Conservation (phyloP, 2,888 invertebrate genomes). For the Cerastis leucographa region DNA sequence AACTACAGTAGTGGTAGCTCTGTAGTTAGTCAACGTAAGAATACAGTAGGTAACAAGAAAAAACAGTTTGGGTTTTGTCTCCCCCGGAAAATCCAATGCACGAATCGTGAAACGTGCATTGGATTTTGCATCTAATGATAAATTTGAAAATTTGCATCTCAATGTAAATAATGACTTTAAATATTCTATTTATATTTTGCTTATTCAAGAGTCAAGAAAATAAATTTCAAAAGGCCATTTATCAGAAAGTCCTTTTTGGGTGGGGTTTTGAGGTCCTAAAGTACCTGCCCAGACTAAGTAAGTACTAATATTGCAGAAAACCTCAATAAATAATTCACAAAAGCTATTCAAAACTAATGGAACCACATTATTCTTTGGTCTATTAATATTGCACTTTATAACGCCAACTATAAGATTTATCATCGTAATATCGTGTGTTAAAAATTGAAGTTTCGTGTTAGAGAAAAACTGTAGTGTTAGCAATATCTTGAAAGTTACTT, state of each 20-base stretch:
- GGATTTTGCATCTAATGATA: not conserved
- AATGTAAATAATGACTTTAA: not conserved
- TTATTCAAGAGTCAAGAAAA: not conserved
- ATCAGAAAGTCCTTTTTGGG: constrained; percentile 4
- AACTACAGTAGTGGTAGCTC: not conserved
- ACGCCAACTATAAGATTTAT: constrained; percentile 42
- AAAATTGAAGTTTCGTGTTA: constrained; percentile 19
- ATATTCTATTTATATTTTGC: constrained; percentile 7
- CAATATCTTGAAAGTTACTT: constrained; percentile 48
- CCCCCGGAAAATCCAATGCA: too few species aligned
- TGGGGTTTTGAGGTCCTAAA: constrained; percentile 5
- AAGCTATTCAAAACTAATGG: constrained; percentile 44
- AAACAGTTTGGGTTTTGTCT: too few species aligned
- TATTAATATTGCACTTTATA: constrained; percentile 52
- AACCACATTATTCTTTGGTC: constrained; percentile 38
- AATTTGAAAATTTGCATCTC: too few species aligned
- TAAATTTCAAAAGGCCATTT: constrained; percentile 2
- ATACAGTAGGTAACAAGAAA: constrained; percentile 24
- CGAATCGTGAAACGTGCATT: too few species aligned
- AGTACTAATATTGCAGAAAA: constrained; percentile 37
- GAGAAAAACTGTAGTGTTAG: constrained; percentile 25
- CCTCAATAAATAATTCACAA: constrained; percentile 45
- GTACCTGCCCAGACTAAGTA: constrained; percentile 13
- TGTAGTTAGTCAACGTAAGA: constrained; percentile 28
- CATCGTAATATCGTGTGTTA: constrained; percentile 21